A percentile compares a stretch with the other conserved stretches of the same genome.
phyloP scores from a whole-genome alignment of 2,113 vertebrate species.

The Oryzias curvinotus region DNA sequence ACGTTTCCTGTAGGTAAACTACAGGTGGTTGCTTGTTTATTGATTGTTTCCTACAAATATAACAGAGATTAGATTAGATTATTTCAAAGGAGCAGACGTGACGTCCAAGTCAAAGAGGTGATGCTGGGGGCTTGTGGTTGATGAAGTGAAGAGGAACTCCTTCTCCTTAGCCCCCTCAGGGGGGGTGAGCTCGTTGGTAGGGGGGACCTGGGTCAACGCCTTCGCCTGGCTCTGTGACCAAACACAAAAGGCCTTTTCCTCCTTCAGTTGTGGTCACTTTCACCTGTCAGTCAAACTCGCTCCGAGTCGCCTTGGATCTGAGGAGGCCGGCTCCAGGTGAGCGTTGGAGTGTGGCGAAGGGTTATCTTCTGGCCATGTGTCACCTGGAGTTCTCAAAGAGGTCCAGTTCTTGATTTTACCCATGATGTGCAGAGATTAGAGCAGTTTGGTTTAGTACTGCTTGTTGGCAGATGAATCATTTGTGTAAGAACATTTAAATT shows the following conservation, averaged over 20 bases:
- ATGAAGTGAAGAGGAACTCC: slow-evolving; percentile 25
- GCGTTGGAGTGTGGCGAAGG: slow-evolving; percentile 36
- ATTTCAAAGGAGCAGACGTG: slow-evolving; percentile 10
- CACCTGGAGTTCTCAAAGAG: slow-evolving; percentile 2
- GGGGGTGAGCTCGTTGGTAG: slow-evolving; percentile 35
- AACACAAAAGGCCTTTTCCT: slow-evolving; percentile 69
- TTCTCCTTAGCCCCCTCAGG: slow-evolving; percentile 35
- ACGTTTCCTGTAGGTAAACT: slow-evolving; percentile 42
- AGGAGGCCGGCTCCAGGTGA: slow-evolving; percentile 44
- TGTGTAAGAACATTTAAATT: no score
- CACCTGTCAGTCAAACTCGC: slow-evolving; percentile 73
- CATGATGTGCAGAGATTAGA: background rate
- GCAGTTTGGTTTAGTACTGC: background rate
- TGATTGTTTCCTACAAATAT: slow-evolving; percentile 37
- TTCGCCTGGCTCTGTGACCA: slow-evolving; percentile 46
- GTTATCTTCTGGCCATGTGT: slow-evolving; percentile 5
- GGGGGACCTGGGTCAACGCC: slow-evolving; percentile 48
- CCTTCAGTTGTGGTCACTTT: slow-evolving; percentile 66
- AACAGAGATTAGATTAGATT: slow-evolving; percentile 46
- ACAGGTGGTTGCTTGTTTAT: background rate
- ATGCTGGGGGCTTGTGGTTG: slow-evolving; percentile 3
- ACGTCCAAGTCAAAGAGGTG: slow-evolving; percentile 22
- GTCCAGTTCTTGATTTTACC: background rate
- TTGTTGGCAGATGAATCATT: no score
- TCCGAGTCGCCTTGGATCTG: slow-evolving; percentile 1